Evolutionary conservation across 2,888 invertebrate species (phyloP), one percentile per base, ranked within the genome.

Genomic region (Heliconius erato): DNA sequence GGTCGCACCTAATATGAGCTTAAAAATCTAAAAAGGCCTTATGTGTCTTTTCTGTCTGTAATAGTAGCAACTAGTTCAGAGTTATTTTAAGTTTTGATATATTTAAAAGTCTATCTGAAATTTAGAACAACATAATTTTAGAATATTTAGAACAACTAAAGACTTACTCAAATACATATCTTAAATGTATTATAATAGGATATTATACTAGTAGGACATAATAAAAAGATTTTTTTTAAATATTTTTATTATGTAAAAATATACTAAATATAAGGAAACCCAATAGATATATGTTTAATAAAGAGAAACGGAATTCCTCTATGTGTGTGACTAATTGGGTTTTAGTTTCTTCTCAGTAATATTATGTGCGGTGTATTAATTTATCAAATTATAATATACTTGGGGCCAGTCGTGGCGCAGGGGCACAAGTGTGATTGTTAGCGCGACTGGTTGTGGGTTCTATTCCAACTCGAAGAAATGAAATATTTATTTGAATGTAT

Each of bases 11-110:
- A 83, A 83, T 80, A 80, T 77, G 80, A 67, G 26, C 77, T 72
- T 83, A 72, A 74, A 80, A 80, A 76, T 81, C 44, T 74, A 69
- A 74, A 54, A 68, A 79, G 81, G 74, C 67, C 82, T 68, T 65
- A 80, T 69, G 77, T 72, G 79, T 81, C 59, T 16, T 67, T 59
- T 68, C 74, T 83, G 26, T 79, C 77, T 77, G n/a, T 16, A 76
- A 76, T 40, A 63, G 63, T 26, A 63, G 83, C 72, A 84, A 79
- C 76, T 76, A 82, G 83, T 79, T 79, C 82, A 77, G 32, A 40
- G 63, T 82, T 72, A 65, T 81, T 85, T 82, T 82, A 44, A 32
- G 76, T 63, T 12, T 63, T 16, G 59, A 59, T 59, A 28, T 26
- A 26, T 77, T 40, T 44, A 78, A 28, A 26, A 44, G n/a, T 49